Evolutionary conservation across 2,797 vertebrate genomes (phyloP), one percentile per base, ranked within the genome.

Genomic region (Crax fasciolata): DNA sequence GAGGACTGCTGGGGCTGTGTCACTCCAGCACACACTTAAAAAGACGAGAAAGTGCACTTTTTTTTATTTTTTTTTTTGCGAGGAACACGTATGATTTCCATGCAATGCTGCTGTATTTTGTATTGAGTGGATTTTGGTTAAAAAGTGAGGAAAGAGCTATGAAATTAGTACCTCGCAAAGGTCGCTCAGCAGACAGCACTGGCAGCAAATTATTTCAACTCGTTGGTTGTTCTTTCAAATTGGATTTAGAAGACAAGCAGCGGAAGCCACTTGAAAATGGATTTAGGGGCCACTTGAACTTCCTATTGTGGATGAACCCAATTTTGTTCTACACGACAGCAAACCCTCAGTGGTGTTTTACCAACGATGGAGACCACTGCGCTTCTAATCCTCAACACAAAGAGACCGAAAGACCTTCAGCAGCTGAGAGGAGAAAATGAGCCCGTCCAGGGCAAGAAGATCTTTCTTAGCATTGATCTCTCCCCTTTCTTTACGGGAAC

Each of bases 201-300:
- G 6, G 87, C 85, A 54, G 92, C 93, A 94, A 94, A 96, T 89
- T 18, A 89, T 89, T 81, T 82, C 92, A 55, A 6, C 52, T 9
- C 6, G 44, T 52, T 38, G 90, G 73, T 83, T 95, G 3, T 3
- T 59, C 63, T 95, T 87, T 91, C 79, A 87, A 91, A 95, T 89
- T 79, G 96, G 94, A 95, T 96, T 93, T 96, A 41, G 65, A 72
- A 84, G 87, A 82, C 93, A 72, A 94, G 87, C 94, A 93, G 95
- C 94, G 93, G 96, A 94, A 93, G 32, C 84, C 85, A 90, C 95
- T 96, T 39, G 79, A 87, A 80, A 93, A 85, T 24, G 85, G 92
- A 94, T 86, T 96, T 93, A 90, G 95, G 90, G 89, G 59, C 89
- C 94, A 93, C 96, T 97, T 93, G 96, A 97, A 91, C 93, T 82